Percentiles rank a stretch among this genome's conserved stretches.
Conservation (phyloP, 2,888 invertebrate genomes). For the Sipunculus nudus region DNA sequence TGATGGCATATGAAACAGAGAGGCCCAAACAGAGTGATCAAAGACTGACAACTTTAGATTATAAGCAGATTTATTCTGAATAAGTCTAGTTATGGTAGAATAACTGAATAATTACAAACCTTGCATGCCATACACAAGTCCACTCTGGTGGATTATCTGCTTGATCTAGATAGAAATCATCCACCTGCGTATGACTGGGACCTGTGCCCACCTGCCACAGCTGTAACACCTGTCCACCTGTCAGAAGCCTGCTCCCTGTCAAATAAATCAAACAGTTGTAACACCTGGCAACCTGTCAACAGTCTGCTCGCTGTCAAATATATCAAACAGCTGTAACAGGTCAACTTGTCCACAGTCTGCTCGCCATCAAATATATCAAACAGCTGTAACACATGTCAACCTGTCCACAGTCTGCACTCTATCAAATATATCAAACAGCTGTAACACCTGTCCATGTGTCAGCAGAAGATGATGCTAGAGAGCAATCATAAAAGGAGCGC, state of each 20-base stretch:
- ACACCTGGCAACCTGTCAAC: background rate
- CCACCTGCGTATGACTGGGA: too few relatives aligned
- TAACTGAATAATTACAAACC: too few relatives aligned
- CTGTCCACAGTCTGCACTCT: background rate
- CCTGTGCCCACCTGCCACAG: too few relatives aligned
- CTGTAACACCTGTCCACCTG: conserved; percentile 91
- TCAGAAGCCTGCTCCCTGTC: conserved; percentile 73
- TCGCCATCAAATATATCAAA: conserved; percentile 43
- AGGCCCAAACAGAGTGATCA: too few relatives aligned
- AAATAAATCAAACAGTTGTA: background rate
- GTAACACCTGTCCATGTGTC: too few relatives aligned
- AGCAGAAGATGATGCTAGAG: too few relatives aligned
- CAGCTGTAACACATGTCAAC: background rate
- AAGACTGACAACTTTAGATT: too few relatives aligned
- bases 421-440: conserved; percentile 76
- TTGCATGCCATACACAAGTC: conserved; percentile 62
- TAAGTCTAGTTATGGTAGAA: too few relatives aligned
- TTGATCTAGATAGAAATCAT: too few relatives aligned
- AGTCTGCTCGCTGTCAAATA: background rate
- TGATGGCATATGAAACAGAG: too few relatives aligned
- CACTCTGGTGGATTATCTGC: conserved; percentile 72
- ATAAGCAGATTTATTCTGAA: too few relatives aligned
- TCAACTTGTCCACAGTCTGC: conserved; percentile 85
- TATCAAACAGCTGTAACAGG: conserved; percentile 90
- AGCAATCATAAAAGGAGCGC: too few relatives aligned